These are phyloP conservation scores for Corella eumyota DNA, from an alignment of 23 tunicate genomes.

Conservation along the genomic window DNA sequence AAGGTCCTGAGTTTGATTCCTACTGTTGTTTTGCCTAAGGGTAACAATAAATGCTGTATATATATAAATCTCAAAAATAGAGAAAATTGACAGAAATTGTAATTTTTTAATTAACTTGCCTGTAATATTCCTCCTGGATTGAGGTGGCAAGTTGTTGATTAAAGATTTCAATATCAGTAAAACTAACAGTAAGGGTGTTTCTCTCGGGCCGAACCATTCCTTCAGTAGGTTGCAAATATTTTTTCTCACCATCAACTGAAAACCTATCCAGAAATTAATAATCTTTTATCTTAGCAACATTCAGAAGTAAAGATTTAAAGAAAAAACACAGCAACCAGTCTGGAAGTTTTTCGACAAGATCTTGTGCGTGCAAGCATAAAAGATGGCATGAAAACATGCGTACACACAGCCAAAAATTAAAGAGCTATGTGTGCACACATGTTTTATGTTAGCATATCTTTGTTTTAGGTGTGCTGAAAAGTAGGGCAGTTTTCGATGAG, in stretches of 20 bases:
- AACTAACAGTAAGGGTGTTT: constrained; percentile 69
- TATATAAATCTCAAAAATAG: no score
- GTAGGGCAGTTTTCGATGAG: no score
- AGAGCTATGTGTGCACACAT: no score
- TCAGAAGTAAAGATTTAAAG: no score
- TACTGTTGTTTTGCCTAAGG: no score
- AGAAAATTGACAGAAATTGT: not conserved
- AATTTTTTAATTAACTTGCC: constrained; percentile 4
- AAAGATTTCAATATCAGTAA: constrained; percentile 55
- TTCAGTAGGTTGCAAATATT: constrained; percentile 46
- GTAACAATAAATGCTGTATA: no score
- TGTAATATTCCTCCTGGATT: constrained; percentile 91
- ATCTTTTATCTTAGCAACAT: no score
- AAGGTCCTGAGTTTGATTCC: no score
- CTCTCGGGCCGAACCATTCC: constrained; percentile 60
- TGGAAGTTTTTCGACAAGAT: not conserved
- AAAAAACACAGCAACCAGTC: no score
- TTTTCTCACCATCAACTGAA: constrained; percentile 57
- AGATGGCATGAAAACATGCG: not conserved
- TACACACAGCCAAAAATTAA: no score
- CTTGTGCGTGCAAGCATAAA: not conserved
- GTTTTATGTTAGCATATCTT: no score
- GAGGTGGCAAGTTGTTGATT: constrained; percentile 75
- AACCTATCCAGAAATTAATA: constrained; percentile 4
- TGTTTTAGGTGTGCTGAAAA: no score